These are phyloP conservation scores for Drosophila malerkotliana DNA, from an alignment of 1,140 invertebrate species.

Conservation along the genomic window DNA sequence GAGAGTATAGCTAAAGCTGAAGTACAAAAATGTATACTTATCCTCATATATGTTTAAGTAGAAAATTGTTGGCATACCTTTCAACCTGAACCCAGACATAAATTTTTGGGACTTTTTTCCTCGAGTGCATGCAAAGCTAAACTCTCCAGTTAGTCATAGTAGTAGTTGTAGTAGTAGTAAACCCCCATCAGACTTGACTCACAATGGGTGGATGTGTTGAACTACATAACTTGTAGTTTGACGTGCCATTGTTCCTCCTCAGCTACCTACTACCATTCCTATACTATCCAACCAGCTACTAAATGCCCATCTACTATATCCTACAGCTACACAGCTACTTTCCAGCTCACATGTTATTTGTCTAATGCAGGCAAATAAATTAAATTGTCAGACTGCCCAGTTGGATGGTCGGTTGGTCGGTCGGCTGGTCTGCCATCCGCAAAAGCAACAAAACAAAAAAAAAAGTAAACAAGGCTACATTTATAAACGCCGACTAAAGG, in stretches of 20 bases:
- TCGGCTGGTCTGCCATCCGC: not conserved
- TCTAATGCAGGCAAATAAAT: constrained; percentile 65
- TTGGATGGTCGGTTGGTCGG: no score
- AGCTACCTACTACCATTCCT: no score
- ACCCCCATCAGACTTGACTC: constrained; percentile 33
- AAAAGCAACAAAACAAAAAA: constrained; percentile 6
- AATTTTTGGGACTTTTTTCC: not conserved
- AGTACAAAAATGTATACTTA: no score
- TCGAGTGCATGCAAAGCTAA: not conserved
- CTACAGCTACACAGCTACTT: constrained; percentile 9
- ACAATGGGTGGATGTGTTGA: constrained; percentile 10
- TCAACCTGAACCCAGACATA: not conserved
- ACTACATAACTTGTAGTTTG: constrained; percentile 26
- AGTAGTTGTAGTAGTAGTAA: not conserved
- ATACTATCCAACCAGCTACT: no score
- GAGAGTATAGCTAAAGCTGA: no score
- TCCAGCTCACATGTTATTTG: constrained; percentile 46
- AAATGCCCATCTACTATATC: no score
- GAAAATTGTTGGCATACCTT: not conserved
- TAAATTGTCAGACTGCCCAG: constrained; percentile 50
- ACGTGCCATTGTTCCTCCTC: constrained; percentile 13
- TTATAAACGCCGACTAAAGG: constrained; percentile 25
- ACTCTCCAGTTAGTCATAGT: not conserved
- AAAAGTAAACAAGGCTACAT: constrained; percentile 35
- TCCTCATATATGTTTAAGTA: not conserved